Percentiles rank a stretch among this genome's conserved stretches.
Evolutionary conservation across 2,797 vertebrate genomes (phyloP).

Genomic region (Hydrolagus colliei): DNA sequence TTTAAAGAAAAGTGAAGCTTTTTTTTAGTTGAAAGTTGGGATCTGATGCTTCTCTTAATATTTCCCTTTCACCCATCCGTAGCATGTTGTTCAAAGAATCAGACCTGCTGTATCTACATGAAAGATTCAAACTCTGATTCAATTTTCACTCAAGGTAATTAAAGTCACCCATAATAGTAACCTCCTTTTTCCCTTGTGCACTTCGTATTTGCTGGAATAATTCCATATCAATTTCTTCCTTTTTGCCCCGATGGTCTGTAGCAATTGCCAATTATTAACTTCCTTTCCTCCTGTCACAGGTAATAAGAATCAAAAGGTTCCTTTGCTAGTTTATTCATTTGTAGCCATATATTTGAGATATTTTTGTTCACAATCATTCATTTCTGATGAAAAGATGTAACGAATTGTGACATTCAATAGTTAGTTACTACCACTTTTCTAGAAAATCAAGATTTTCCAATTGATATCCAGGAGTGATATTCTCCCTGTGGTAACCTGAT

Average conservation of each 20-base stretch:
- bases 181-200: not conserved
- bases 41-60: too few species aligned
- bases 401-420: not conserved
- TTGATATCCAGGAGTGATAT: not conserved
- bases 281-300: not conserved
- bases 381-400: not conserved
- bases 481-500: not conserved
- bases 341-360: not conserved
- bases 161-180: not conserved
- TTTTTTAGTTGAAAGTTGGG: too few species aligned
- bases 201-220: not conserved
- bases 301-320: not conserved
- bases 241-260: not conserved
- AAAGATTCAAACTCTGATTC: not conserved
- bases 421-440: not conserved
- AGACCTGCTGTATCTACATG: not conserved
- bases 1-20: too few species aligned
- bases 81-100: too few species aligned
- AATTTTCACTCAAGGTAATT: not conserved
- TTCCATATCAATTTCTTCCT: not conserved
- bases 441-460: not conserved
- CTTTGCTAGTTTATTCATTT: not conserved
- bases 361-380: not conserved
- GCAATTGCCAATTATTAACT: slow-evolving; percentile 8
- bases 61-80: too few species aligned